Evolutionary conservation across 2,113 vertebrate genomes (phyloP).

Genomic region (Tyrannus savana): DNA sequence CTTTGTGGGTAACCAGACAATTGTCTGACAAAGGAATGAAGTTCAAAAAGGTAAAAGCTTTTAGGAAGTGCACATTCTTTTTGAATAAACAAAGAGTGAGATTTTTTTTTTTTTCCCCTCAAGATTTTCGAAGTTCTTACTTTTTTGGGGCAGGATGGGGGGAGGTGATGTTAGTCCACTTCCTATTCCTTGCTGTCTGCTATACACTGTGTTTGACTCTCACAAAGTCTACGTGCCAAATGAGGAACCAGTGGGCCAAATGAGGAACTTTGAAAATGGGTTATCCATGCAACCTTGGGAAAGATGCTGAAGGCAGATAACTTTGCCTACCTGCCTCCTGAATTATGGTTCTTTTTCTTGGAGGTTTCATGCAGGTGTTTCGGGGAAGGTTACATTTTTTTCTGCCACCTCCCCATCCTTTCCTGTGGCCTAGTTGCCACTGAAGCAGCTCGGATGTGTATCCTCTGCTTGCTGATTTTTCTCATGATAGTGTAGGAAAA

Average conservation of each 20-base stretch:
- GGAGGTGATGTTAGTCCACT: neutral
- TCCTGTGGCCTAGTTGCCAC: neutral
- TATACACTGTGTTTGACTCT: neutral
- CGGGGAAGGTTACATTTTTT: neutral
- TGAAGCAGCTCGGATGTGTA: neutral
- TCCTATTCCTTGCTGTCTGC: neutral
- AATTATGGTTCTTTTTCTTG: neutral
- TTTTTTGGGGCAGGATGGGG: neutral
- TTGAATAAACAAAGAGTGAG: neutral
- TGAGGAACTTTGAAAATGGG: neutral
- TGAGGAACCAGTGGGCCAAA: neutral
- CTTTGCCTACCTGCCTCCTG: neutral
- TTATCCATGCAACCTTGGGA: neutral
- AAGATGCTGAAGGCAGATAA: neutral
- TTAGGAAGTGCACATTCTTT: neutral
- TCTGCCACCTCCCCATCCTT: neutral
- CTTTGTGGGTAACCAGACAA: neutral
- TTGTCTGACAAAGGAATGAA: neutral
- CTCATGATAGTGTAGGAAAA: neutral
- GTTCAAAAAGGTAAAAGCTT: neutral
- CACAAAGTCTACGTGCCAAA: neutral
- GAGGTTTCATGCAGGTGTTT: neutral
- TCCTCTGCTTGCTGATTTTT: neutral
- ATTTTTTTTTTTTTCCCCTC: neutral
- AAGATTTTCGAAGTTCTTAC: neutral